These are phyloP conservation scores for Urocolius indicus DNA, from an alignment of 2,113 vertebrate genomes.

Conservation along the genomic window DNA sequence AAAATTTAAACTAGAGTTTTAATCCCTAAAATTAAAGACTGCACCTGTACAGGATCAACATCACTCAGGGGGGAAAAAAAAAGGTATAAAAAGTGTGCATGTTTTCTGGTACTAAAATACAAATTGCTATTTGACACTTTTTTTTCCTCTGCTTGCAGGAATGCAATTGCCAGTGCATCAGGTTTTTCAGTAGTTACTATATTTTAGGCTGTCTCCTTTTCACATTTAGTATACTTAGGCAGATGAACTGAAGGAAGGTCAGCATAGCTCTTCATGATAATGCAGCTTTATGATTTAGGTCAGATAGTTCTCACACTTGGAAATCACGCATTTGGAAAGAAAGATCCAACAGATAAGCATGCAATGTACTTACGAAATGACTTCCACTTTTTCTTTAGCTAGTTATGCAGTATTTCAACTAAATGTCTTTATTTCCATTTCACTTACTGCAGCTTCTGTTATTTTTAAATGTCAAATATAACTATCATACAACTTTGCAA, in stretches of 20 bases:
- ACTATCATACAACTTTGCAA: background rate
- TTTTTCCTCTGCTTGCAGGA: background rate
- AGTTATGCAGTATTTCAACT: background rate
- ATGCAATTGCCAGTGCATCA: background rate
- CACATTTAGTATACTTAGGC: background rate
- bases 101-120: background rate
- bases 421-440: background rate
- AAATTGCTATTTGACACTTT: background rate
- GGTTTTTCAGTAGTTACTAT: background rate
- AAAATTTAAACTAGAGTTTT: background rate
- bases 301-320: background rate
- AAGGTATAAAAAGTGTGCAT: no score
- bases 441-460: background rate
- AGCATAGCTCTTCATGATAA: background rate
- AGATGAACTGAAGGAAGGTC: background rate
- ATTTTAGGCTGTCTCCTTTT: background rate
- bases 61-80: background rate
- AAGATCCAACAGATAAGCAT: background rate
- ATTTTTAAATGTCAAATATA: background rate
- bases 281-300: background rate
- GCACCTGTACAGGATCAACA: background rate
- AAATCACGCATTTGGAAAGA: background rate
- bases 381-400: constrained; percentile 18
- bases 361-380: background rate
- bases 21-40: background rate